phyloP scores from a whole-genome alignment of 2,888 invertebrate genomes.

The Phalangium opilio region DNA sequence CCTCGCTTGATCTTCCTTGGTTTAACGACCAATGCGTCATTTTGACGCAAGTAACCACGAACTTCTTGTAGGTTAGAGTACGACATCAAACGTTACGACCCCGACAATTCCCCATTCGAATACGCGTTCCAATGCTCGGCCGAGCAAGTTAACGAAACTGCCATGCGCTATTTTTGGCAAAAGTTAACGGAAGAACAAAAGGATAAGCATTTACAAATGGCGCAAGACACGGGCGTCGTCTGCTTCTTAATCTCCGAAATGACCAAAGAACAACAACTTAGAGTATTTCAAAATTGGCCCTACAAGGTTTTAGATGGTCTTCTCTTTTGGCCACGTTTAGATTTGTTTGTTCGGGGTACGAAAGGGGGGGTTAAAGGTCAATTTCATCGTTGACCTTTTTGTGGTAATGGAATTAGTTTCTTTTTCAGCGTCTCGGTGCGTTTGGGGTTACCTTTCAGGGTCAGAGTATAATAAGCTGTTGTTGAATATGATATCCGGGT shows the following conservation, averaged over 20 bases:
- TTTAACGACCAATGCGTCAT: no score
- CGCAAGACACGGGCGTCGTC: neutral
- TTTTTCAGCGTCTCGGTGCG: no score
- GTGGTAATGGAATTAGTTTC: no score
- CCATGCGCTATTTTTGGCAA: constrained; percentile 11
- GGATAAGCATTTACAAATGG: neutral
- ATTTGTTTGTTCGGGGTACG: constrained; percentile 4
- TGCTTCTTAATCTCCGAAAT: constrained; percentile 10
- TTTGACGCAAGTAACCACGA: no score
- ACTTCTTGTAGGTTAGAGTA: no score
- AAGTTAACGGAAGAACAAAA: constrained; percentile 3
- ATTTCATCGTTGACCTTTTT: no score
- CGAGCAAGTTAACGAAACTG: constrained; percentile 9
- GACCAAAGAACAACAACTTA: constrained; percentile 10
- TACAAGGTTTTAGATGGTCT: constrained; percentile 7
- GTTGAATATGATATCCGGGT: no score
- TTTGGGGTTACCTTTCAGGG: no score
- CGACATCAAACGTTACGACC: no score
- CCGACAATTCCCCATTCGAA: constrained; percentile 4
- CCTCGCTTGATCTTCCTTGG: no score
- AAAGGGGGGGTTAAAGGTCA: no score
- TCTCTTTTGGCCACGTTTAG: constrained; percentile 10
- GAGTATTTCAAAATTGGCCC: constrained; percentile 6
- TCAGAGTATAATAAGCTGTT: no score
- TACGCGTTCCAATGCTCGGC: constrained; percentile 10